Conservation (phyloP, 2,113 vertebrate genomes). For the Amblyopsis rosae region DNA sequence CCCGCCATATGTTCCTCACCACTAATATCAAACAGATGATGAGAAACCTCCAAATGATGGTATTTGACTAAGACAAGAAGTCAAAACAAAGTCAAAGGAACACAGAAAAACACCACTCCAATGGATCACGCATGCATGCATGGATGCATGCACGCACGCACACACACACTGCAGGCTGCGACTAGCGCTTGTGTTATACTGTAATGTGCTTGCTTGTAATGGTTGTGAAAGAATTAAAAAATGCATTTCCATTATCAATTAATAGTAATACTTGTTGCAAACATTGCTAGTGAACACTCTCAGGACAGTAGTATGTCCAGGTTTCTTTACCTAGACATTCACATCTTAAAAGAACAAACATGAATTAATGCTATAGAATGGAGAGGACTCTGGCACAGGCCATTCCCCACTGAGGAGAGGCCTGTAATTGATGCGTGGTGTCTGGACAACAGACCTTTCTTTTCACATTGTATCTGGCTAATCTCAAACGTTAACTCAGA, state of each 20-base stretch:
- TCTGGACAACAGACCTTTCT: conserved; percentile 56
- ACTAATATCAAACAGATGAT: conserved; percentile 86
- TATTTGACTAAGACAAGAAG: conserved; percentile 80
- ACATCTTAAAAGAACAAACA: conserved; percentile 62
- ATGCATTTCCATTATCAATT: neutral
- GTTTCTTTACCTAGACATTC: conserved; percentile 42
- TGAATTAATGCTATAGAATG: conserved; percentile 41
- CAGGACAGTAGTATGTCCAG: conserved; percentile 30
- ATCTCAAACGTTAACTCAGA: conserved; percentile 60
- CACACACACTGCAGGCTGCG: conserved; percentile 60
- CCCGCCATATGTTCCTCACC: conserved; percentile 80
- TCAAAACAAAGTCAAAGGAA: conserved; percentile 81
- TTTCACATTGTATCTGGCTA: conserved; percentile 59
- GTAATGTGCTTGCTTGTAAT: conserved; percentile 19
- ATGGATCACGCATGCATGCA: conserved; percentile 58
- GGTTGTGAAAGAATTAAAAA: too few relatives aligned
- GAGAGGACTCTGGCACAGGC: conserved; percentile 48
- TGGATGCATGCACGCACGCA: conserved; percentile 17
- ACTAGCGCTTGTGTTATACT: neutral
- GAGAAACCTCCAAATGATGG: conserved; percentile 78
- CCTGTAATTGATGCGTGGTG: conserved; percentile 44
- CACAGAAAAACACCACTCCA: conserved; percentile 71
- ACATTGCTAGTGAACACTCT: conserved; percentile 16
- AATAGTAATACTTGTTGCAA: conserved; percentile 13
- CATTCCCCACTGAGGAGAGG: conserved; percentile 34